A percentile compares a stretch with the other conserved stretches of the same genome.
Conservation (phyloP, 2,888 invertebrate species). For the Melieria crassipennis region DNA sequence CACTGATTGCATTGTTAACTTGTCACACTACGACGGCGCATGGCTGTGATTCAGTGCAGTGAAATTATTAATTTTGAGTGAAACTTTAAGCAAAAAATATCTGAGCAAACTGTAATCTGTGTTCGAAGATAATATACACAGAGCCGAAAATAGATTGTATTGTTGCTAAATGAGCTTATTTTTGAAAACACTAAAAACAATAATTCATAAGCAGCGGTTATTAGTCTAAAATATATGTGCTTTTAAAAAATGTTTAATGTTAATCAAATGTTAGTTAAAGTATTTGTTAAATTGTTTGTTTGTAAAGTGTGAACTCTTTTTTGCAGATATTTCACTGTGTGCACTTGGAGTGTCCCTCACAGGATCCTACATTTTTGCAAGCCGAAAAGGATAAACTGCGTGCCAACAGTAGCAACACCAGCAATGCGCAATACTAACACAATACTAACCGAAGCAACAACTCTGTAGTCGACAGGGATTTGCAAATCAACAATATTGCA, state of each 20-base stretch:
- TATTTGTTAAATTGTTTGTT: neutral
- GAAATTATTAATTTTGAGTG: too few species aligned
- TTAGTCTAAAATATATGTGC: too few species aligned
- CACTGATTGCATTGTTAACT: constrained; percentile 14
- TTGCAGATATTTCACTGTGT: constrained; percentile 94
- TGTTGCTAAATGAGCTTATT: too few species aligned
- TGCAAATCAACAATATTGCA: constrained; percentile 40
- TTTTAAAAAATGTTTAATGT: too few species aligned
- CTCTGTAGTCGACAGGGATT: constrained; percentile 35
- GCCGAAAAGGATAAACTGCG: constrained; percentile 46
- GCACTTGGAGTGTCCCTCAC: constrained; percentile 95
- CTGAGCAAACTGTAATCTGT: too few species aligned
- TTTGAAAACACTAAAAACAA: neutral
- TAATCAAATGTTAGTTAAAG: too few species aligned
- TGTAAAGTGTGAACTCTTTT: constrained; percentile 26
- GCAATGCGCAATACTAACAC: neutral
- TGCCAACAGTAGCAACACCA: constrained; percentile 17
- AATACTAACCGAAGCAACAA: neutral
- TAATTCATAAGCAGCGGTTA: neutral
- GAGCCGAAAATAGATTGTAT: too few species aligned
- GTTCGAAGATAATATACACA: too few species aligned
- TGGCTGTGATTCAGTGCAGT: too few species aligned
- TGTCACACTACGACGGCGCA: too few species aligned
- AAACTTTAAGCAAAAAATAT: too few species aligned
- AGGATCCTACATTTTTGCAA: constrained; percentile 61